Evolutionary conservation across 1,140 invertebrate genomes (phyloP), one percentile per base, ranked within the genome.

Genomic region (Papilio helenus): DNA sequence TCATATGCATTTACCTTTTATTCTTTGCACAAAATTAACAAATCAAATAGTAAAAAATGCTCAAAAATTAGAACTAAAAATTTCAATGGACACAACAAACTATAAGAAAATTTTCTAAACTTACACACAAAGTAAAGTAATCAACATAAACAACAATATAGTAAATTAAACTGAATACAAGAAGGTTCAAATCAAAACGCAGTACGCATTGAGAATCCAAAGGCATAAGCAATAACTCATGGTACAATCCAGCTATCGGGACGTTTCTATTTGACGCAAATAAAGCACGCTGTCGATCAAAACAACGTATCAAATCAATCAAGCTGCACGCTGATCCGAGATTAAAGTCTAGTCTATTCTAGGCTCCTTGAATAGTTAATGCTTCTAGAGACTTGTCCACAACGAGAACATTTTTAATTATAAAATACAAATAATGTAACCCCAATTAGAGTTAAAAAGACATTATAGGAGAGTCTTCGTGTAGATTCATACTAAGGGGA

Each of bases 271-370:
- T 87, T 82, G 76, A 81, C 81, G 79, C 84, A 85, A 88, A 76
- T 86, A 87, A 88, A 92, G 89, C 86, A 89, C 81, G 84, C 84
- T 82, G 79, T 81, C 84, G 83, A 86, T 89, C 89, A 86, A 80
- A 82, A 86, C 81, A 87, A 84, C 82, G 81, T 81, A 87, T 86
- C 85, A 85, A 72, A 88, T 89, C 85, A 86, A 84, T 86, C 83
- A 80, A 42, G 76, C 76, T 39, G 12, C 44, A 42, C 76, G 58
- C 76, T 77, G 76, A 77, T 77, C 76, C 44, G n/a, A 77, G 76
- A 77, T 77, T 77, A 77, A 77, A 39, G 51, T 39, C 55, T 77
- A 42, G 61, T n/a, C 76, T 77, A 77, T 77, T 77, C 76, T 42
- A 65, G 76, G 76, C 76, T 44, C 42, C 58, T 23, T 39, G 76